Conservation (phyloP, 1,140 invertebrate species). For the Grapholita molesta region DNA sequence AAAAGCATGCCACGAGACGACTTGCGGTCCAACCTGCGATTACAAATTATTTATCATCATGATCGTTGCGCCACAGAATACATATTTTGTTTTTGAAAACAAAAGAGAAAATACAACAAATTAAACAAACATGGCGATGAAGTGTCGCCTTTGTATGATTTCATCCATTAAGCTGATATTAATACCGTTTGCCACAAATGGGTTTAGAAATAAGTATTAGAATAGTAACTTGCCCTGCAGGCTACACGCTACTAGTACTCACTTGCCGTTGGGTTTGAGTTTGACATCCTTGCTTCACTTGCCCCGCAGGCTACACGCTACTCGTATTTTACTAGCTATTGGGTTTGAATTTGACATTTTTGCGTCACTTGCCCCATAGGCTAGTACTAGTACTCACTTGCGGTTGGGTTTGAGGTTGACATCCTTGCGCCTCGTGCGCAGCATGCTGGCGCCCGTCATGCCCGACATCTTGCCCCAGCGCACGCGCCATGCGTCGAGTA, state of each 20-base stretch:
- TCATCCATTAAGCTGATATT: no score
- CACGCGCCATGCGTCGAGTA: conserved; percentile 57
- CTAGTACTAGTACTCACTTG: conserved; percentile 63
- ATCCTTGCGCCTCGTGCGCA: conserved; percentile 84
- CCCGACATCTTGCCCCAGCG: conserved; percentile 64
- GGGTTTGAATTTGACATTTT: conserved; percentile 81
- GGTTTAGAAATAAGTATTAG: no score
- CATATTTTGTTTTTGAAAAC: neutral
- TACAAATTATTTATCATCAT: no score
- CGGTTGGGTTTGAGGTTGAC: conserved; percentile 86
- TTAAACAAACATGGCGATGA: no score
- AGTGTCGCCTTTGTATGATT: no score
- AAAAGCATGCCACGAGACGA: conserved; percentile 92
- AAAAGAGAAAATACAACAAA: no score
- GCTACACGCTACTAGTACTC: conserved; percentile 37
- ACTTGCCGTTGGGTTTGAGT: conserved; percentile 85
- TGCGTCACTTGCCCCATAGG: conserved; percentile 83
- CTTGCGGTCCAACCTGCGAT: conserved; percentile 86
- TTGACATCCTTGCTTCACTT: conserved; percentile 84
- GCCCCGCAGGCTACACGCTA: conserved; percentile 79
- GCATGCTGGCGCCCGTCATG: conserved; percentile 80
- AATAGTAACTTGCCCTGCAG: conserved; percentile 80
- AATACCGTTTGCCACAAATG: no score
- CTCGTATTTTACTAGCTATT: neutral
- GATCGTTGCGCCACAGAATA: no score